Base-by-base conservation (phyloP, 2,113 vertebrate species). In the Onychostoma macrolepis region DNA sequence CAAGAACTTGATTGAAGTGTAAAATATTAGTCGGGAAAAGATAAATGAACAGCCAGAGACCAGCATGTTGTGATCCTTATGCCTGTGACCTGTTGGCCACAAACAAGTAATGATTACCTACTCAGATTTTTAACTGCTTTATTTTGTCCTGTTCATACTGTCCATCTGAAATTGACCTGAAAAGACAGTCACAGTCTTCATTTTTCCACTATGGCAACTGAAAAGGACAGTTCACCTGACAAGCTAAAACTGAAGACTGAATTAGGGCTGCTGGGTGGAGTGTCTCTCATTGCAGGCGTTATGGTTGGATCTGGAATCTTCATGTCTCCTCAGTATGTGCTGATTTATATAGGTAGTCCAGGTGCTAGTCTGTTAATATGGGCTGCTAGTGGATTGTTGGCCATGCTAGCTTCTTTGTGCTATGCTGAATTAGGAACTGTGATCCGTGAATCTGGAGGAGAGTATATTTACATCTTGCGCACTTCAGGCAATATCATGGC, bases 381-480 rank as follows among this genome's bases (percentile, higher is more conserved):
- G 97, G 91, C 94, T 28, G 89, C 82, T 0, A 96, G 96, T 80
- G 96, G 97, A 0, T 0, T 97, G 28, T 90, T 98, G 91, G 90
- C 94, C 56, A 93, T 89, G 43, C 75, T 96, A 78, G 96, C 94
- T 4, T 94, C 97, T 1, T 92, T 97, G 86, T 96, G 96, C 1
- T 97, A 96, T 0, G 95, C 95, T 56, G 97, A 98, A 86, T 93
- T 99, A 80, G 96, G 96, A 38, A 96, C 96, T 1, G 82, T 96
- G 28, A 95, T 99, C 30, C 91, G 88, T 72, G 94, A 98, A 56
- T 98, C 97, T 0, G 96, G 97, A 0, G 96, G 96, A 17, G 96
- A 98, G 26, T 98, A 98, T 85, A 93, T 96, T 88, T 99, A 97
- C 87, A 96, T 98, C 88, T 89, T 96, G 78, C 90, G 93, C 76